These are phyloP conservation scores for Rhopalosiphum maidis DNA, from an alignment of 1,140 invertebrate genomes.

Conservation along the genomic window DNA sequence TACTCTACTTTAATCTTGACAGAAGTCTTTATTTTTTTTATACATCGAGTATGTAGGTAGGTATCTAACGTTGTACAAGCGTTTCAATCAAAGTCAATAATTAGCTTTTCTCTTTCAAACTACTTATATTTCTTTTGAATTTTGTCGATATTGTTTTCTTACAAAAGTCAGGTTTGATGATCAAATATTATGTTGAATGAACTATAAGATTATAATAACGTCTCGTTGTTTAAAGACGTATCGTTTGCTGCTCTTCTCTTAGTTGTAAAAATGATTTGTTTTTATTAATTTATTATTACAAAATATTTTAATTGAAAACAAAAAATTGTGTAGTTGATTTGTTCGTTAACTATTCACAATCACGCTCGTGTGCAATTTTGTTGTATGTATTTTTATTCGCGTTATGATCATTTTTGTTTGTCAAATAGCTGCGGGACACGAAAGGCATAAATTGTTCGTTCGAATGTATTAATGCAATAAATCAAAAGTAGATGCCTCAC, in stretches of 20 bases:
- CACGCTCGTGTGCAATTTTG: background rate
- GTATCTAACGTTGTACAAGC: background rate
- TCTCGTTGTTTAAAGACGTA: background rate
- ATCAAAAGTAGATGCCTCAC: constrained; percentile 20
- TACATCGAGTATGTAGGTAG: background rate
- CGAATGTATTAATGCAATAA: constrained; percentile 1
- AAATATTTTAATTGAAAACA: background rate
- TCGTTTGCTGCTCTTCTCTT: background rate
- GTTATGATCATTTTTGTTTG: background rate
- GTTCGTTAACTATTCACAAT: background rate
- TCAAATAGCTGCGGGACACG: background rate
- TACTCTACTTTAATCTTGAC: background rate
- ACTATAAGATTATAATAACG: background rate
- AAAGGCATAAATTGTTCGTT: background rate
- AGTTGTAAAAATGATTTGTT: background rate
- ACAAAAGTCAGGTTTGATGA: background rate
- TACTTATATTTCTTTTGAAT: background rate
- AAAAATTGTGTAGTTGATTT: background rate
- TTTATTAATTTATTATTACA: background rate
- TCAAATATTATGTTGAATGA: background rate
- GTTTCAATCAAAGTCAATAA: background rate
- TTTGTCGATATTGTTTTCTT: background rate
- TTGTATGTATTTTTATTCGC: background rate
- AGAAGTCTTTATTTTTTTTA: background rate
- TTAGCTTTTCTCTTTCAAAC: background rate